Evolutionary conservation across 2,113 vertebrate genomes (phyloP).

Genomic region (Cygnus atratus): DNA sequence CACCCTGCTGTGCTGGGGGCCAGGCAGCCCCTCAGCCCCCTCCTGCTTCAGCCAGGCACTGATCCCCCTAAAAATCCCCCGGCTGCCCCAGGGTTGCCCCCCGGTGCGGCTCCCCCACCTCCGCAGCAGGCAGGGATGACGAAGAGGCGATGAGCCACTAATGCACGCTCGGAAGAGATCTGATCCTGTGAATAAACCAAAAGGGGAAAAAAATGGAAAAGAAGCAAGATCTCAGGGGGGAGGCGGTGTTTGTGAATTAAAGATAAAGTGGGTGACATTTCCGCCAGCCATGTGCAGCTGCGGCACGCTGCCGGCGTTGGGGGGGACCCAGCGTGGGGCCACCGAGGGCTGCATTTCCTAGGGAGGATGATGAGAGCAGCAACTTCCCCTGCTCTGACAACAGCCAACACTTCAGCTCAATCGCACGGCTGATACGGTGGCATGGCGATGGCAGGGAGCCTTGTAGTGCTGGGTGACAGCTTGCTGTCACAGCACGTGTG

Average conservation of each 20-base stretch:
- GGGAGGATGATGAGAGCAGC: neutral
- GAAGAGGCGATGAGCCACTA: neutral
- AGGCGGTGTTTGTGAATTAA: neutral
- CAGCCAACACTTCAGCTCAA: fast-evolving
- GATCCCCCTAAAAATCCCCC: neutral
- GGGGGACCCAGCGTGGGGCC: neutral
- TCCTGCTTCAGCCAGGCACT: neutral
- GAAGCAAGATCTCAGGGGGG: neutral
- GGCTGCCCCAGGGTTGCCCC: neutral
- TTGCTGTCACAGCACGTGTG: neutral
- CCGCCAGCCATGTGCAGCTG: neutral
- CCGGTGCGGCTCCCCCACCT: fast-evolving
- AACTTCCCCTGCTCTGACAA: neutral
- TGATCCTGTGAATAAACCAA: neutral
- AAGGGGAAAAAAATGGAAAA: too few species aligned
- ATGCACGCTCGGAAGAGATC: neutral
- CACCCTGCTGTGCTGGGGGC: neutral
- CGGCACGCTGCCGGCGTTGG: neutral
- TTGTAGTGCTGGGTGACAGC: neutral
- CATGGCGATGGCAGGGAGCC: fast-evolving
- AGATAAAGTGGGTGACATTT: conserved; percentile 1
- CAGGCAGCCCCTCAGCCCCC: neutral
- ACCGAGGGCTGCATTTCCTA: neutral
- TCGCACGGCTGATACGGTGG: neutral
- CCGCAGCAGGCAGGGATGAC: neutral